A percentile compares a stretch with the other conserved stretches of the same genome.
Evolutionary conservation across 1,140 invertebrate genomes (phyloP).

Genomic region (Orius insidiosus): DNA sequence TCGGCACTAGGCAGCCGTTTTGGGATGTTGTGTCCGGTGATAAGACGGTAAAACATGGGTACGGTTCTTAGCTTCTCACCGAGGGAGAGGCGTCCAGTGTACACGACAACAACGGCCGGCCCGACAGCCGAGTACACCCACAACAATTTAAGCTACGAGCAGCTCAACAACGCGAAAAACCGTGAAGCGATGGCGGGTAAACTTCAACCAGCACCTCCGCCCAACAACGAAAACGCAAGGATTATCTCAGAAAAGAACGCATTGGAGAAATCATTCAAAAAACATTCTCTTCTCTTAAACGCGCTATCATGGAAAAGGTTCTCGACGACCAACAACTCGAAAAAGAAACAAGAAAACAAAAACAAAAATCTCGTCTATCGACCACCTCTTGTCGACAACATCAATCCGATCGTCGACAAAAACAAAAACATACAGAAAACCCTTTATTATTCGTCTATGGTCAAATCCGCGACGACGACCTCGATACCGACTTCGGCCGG

Average conservation of each 20-base stretch:
- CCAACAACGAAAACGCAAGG: constrained; percentile 49
- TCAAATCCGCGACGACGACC: constrained; percentile 17
- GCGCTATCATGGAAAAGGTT: constrained; percentile 92
- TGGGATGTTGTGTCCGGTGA: constrained; percentile 4
- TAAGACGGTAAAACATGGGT: constrained; percentile 45
- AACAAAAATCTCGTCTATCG: constrained; percentile 52
- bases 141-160: constrained; percentile 75
- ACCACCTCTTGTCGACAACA: constrained; percentile 61
- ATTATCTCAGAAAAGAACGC: constrained; percentile 69
- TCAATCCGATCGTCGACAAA: constrained; percentile 52
- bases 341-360: constrained; percentile 69
- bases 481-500: constrained; percentile 26
- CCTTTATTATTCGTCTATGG: constrained; percentile 30
- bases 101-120: constrained; percentile 31
- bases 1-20: constrained; percentile 5
- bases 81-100: constrained; percentile 57
- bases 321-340: constrained; percentile 76
- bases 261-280: constrained; percentile 81
- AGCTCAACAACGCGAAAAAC: constrained; percentile 78
- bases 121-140: constrained; percentile 49
- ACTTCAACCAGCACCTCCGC: constrained; percentile 17
- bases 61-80: constrained; percentile 89
- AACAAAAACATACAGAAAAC: constrained; percentile 71
- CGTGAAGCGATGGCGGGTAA: constrained; percentile 31
- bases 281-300: constrained; percentile 89